Percentiles rank a stretch among this genome's conserved stretches.
These are phyloP conservation scores for Cyanistes caeruleus DNA, from an alignment of 2,113 vertebrate species.

Conservation along the genomic window DNA sequence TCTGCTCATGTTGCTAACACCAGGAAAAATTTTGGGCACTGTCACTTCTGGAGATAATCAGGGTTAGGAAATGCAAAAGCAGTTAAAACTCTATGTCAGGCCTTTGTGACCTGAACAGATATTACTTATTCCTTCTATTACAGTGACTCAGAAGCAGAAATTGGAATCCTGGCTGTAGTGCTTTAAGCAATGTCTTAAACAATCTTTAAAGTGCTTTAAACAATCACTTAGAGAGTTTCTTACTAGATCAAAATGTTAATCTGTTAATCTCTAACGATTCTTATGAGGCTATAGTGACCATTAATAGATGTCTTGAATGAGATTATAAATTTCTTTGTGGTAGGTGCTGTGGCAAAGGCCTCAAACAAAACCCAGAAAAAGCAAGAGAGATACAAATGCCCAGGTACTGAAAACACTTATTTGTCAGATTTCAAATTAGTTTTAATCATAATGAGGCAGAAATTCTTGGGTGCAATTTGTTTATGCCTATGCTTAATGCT, in stretches of 20 bases:
- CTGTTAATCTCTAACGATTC: not conserved
- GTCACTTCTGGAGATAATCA: not conserved
- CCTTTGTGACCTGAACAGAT: not conserved
- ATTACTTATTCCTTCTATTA: not conserved
- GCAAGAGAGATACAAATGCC: not conserved
- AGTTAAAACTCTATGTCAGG: not conserved
- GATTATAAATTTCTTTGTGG: not conserved
- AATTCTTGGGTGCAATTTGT: not conserved
- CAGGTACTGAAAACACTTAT: not conserved
- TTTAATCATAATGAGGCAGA: not conserved
- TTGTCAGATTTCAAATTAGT: not conserved
- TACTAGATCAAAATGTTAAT: not conserved
- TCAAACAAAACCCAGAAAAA: not conserved
- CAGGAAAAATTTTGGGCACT: not conserved
- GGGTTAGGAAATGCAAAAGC: not conserved
- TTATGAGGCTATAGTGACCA: not conserved
- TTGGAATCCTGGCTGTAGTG: not conserved
- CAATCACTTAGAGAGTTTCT: not conserved
- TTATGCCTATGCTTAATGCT: not conserved
- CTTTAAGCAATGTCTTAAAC: not conserved
- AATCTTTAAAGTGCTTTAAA: no score
- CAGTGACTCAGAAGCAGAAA: not conserved
- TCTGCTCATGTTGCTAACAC: not conserved
- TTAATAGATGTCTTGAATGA: not conserved
- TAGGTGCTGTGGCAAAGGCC: not conserved